Base-by-base conservation (phyloP, 2,888 invertebrate species). In the Pyrgus malvae region DNA sequence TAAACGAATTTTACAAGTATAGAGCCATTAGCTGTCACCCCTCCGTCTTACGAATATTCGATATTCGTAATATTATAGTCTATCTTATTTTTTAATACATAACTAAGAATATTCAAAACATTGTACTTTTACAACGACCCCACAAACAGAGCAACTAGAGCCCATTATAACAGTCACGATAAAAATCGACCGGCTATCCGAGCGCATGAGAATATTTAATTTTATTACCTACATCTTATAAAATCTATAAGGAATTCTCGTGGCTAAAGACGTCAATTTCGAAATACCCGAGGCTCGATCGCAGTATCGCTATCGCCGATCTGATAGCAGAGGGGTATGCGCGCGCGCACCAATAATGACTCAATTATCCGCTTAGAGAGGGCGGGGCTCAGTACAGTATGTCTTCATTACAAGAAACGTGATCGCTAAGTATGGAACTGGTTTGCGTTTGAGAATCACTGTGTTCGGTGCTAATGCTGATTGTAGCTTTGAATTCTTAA, bases 301-400 rank as follows among this genome's bases (percentile, higher is more conserved):
- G 70, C 49, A 49, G 61, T 70, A 76, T 76, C 74, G 61, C 62
- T 77, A 79, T 78, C 78, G 64, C 56, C 69, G 80, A 84, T 83
- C 80, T 74, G 80, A 80, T 80, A 76, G 72, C 65, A 62, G 64
- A 67, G 65, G 62, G 66, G 67, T 64, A 68, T 79, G 86, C 84
- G 85, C 85, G 76, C 79, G 83, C 82, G 83, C 81, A 75, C 67
- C 73, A 73, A 79, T 90, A 91, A 91, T 90, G 90, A 83, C 90
- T 91, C 90, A 89, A 91, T 91, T 91, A 90, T 82, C 85, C 86
- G 89, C 83, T 90, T 88, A 89, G 87, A 67, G 83, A 69, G 72
- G 89, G 89, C 88, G 89, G 74, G 82, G 80, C 68, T 50, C 66
- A 57, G 65, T 66, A 73, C 80, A 78, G 76, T 89, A 86, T 85